Evolutionary conservation across 2,113 vertebrate genomes (phyloP).

Genomic region (Anseranas semipalmata): DNA sequence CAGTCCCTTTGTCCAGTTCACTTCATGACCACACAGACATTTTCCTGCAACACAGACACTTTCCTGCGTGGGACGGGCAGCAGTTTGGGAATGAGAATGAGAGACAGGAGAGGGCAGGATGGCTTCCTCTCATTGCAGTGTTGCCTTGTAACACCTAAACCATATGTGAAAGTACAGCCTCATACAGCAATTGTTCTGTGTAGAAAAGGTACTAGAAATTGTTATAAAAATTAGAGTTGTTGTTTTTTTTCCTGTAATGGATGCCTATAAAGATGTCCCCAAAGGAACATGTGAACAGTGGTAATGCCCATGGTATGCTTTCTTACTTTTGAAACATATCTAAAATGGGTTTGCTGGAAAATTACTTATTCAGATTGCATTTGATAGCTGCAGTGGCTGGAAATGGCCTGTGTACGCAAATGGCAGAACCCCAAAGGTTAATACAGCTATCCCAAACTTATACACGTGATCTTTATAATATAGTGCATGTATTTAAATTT

Average conservation of each 20-base stretch:
- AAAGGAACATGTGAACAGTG: not conserved
- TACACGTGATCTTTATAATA: not conserved
- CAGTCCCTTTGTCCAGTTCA: not conserved
- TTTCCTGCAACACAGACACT: not conserved
- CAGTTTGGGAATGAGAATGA: not conserved
- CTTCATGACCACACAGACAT: not conserved
- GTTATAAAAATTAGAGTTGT: not conserved
- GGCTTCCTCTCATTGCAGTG: not conserved
- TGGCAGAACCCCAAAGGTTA: not conserved
- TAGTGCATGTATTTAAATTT: not conserved
- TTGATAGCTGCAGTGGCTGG: not conserved
- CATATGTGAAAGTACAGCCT: not conserved
- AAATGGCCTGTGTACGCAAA: not conserved
- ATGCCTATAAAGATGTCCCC: not conserved
- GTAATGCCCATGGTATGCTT: not conserved
- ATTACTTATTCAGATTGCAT: not conserved
- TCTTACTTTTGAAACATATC: not conserved
- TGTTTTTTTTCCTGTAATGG: fast-evolving
- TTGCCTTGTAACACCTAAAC: not conserved
- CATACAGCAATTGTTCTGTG: not conserved
- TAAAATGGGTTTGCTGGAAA: not conserved
- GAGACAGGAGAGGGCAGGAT: not conserved
- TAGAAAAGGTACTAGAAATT: not conserved
- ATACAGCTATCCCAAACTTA: not conserved
- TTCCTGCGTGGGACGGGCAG: not conserved